A percentile compares a stretch with the other conserved stretches of the same genome.
Evolutionary conservation across 2,113 vertebrate genomes (phyloP).

Genomic region (Bos indicus): DNA sequence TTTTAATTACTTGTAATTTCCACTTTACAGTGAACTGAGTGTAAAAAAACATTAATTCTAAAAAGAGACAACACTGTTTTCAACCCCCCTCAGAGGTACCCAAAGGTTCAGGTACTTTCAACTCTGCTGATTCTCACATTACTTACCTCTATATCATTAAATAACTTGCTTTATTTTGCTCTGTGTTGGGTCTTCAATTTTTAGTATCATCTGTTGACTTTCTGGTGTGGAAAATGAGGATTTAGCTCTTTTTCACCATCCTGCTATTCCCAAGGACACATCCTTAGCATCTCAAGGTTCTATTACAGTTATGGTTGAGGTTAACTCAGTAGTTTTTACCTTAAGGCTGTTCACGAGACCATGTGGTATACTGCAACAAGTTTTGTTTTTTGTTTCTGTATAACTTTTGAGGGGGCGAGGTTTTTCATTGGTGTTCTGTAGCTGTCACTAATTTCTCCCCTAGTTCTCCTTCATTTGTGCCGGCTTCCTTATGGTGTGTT

Average conservation of each 20-base stretch:
- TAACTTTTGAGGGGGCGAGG: neutral
- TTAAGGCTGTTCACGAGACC: neutral
- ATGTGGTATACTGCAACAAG: neutral
- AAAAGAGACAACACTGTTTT: neutral
- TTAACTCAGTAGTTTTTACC: neutral
- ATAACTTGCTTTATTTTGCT: slow-evolving; percentile 12
- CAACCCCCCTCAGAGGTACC: neutral
- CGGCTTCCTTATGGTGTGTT: neutral
- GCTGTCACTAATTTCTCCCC: neutral
- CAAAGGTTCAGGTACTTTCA: neutral
- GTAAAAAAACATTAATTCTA: slow-evolving; percentile 6
- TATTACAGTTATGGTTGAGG: neutral
- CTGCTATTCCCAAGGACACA: neutral
- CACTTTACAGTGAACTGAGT: neutral
- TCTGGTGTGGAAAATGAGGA: neutral
- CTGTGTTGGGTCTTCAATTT: slow-evolving; percentile 3
- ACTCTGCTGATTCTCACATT: neutral
- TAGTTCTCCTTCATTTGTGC: neutral
- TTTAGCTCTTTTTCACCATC: neutral
- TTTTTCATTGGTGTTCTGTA: neutral
- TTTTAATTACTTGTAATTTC: neutral
- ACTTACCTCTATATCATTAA: neutral
- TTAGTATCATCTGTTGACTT: neutral
- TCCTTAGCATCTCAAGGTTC: neutral
- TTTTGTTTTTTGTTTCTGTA: neutral